These are phyloP conservation scores for Nomada goodeniana DNA, from an alignment of 2,888 invertebrate genomes.

Conservation along the genomic window DNA sequence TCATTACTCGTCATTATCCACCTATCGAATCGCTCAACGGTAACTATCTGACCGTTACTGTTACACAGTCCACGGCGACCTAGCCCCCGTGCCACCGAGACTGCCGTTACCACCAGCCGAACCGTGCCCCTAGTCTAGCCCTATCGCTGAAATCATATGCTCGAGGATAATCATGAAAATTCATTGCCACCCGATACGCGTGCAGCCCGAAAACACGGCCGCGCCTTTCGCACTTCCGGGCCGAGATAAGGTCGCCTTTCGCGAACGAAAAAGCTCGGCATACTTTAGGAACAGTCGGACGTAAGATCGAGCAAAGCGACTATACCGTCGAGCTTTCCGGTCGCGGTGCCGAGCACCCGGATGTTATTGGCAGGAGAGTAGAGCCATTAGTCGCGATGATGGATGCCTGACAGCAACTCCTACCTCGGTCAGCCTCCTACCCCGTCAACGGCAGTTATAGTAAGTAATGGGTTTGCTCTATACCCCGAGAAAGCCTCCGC, in stretches of 20 bases:
- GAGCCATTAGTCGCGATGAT: slow-evolving; percentile 84
- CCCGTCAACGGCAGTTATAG: slow-evolving; percentile 82
- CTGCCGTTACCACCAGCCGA: slow-evolving; percentile 74
- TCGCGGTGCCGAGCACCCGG: slow-evolving; percentile 77
- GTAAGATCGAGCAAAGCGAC: slow-evolving; percentile 67
- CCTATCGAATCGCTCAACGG: slow-evolving; percentile 82
- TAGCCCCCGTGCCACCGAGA: slow-evolving; percentile 34
- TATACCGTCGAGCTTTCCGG: slow-evolving; percentile 71
- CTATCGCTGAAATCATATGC: not conserved
- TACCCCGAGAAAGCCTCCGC: slow-evolving; percentile 81
- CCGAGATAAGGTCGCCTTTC: not conserved
- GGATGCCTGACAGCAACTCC: slow-evolving; percentile 83
- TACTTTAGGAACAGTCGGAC: slow-evolving; percentile 52
- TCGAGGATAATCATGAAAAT: slow-evolving; percentile 13
- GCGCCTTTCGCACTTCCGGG: too few species aligned
- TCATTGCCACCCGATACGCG: slow-evolving; percentile 23
- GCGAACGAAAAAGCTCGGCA: not conserved
- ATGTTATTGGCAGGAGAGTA: slow-evolving; percentile 84
- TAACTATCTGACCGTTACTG: slow-evolving; percentile 78
- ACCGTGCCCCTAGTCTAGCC: slow-evolving; percentile 38
- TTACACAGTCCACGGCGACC: slow-evolving; percentile 46
- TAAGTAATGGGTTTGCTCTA: slow-evolving; percentile 84
- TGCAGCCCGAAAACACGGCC: not conserved
- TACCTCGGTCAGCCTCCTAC: slow-evolving; percentile 77
- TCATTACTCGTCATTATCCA: slow-evolving; percentile 84